phyloP scores from a whole-genome alignment of 2,797 vertebrate genomes.

The Leptatherina wallacei region DNA sequence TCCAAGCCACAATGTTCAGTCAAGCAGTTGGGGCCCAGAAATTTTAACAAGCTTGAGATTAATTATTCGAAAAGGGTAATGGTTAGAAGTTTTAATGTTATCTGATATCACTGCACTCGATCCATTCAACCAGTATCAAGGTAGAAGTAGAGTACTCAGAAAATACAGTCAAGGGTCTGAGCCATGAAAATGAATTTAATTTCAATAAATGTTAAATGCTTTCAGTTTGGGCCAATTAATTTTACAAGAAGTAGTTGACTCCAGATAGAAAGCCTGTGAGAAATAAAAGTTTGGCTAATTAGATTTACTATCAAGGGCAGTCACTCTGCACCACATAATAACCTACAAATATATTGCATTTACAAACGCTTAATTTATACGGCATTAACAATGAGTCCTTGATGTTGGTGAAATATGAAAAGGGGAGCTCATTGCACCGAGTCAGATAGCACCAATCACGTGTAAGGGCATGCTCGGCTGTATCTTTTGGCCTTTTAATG shows the following conservation, averaged over 20 bases:
- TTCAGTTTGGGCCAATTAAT: conserved; percentile 57
- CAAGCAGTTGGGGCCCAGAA: conserved; percentile 25
- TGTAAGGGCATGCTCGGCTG: conserved; percentile 63
- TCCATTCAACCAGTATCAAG: conserved; percentile 29
- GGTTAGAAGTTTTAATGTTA: conserved; percentile 27
- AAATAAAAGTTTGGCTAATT: conserved; percentile 69
- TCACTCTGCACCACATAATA: conserved; percentile 60
- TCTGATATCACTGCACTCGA: conserved; percentile 25
- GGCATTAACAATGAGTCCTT: conserved; percentile 66
- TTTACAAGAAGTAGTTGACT: conserved; percentile 45
- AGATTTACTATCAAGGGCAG: conserved; percentile 64
- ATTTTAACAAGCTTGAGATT: conserved; percentile 35
- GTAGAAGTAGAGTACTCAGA: conserved; percentile 16
- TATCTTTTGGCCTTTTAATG: conserved; percentile 75
- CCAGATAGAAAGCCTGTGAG: conserved; percentile 47
- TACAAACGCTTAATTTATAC: conserved; percentile 61
- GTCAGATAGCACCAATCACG: conserved; percentile 53
- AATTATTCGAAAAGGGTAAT: conserved; percentile 42
- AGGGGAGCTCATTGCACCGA: conserved; percentile 26
- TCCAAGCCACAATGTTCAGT: conserved; percentile 39
- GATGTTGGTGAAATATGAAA: conserved; percentile 61
- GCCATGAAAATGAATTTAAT: conserved; percentile 52
- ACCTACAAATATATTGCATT: conserved; percentile 58
- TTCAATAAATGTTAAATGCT: conserved; percentile 58
- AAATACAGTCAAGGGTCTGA: conserved; percentile 38